Evolutionary conservation across 2,888 invertebrate genomes (phyloP).

Genomic region (Macaria notata): DNA sequence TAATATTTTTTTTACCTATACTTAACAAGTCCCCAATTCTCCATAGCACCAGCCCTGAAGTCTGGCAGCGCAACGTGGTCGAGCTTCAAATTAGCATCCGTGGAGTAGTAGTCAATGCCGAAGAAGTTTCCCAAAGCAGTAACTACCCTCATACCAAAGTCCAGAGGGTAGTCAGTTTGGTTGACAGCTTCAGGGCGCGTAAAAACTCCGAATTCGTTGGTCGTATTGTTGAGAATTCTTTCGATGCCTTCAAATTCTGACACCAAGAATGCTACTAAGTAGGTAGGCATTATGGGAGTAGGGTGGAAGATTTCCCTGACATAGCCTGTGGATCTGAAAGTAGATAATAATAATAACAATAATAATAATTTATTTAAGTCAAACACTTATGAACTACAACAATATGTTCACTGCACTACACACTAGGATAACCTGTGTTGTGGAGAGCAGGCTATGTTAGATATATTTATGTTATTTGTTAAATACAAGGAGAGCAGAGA

Average conservation of each 20-base stretch:
- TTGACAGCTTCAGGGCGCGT: constrained; percentile 86
- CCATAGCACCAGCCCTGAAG: constrained; percentile 94
- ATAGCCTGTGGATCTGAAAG: constrained; percentile 79
- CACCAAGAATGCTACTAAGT: constrained; percentile 91
- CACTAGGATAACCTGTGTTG: too few relatives aligned
- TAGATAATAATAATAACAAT: neutral
- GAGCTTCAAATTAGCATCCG: constrained; percentile 85
- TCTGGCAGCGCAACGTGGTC: constrained; percentile 94
- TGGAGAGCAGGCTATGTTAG: too few relatives aligned
- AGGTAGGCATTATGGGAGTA: constrained; percentile 89
- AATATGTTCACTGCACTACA: too few relatives aligned
- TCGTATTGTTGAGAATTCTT: constrained; percentile 33
- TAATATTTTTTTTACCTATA: constrained; percentile 82
- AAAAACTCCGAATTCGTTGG: constrained; percentile 82
- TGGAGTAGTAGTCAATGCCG: constrained; percentile 73
- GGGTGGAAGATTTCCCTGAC: constrained; percentile 82
- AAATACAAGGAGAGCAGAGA: too few relatives aligned
- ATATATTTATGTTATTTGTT: too few relatives aligned
- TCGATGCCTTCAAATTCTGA: constrained; percentile 84
- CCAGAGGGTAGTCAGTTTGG: constrained; percentile 85
- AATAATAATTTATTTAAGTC: too few relatives aligned
- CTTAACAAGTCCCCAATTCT: constrained; percentile 95
- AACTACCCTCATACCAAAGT: constrained; percentile 81
- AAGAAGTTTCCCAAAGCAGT: constrained; percentile 81
- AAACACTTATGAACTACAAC: too few relatives aligned